Percentiles rank a stretch among this genome's conserved stretches.
phyloP scores from a whole-genome alignment of 1,140 invertebrate genomes.

The Epicauta chinensis region DNA sequence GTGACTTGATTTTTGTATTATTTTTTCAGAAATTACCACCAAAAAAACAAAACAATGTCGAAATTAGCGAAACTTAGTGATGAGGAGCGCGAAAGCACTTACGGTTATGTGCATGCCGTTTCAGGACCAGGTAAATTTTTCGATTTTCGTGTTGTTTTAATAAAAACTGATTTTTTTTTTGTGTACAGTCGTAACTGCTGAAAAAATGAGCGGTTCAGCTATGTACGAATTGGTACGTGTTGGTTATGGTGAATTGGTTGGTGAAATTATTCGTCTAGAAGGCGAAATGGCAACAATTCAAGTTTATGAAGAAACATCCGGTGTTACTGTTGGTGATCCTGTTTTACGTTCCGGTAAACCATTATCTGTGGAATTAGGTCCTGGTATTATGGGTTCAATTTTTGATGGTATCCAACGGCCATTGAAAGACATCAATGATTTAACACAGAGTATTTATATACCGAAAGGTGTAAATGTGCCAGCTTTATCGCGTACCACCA shows the following conservation, averaged over 20 bases:
- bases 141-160: not conserved
- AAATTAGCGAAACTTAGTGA: constrained; percentile 69
- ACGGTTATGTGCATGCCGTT: constrained; percentile 94
- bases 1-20: constrained; percentile 23
- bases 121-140: constrained; percentile 85
- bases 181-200: constrained; percentile 92
- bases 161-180: constrained; percentile 1
- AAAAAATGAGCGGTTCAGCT: constrained; percentile 98
- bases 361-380: constrained; percentile 96
- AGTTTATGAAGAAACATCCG: constrained; percentile 99
- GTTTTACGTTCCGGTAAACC: constrained; percentile 97
- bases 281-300: constrained; percentile 99
- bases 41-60: no score
- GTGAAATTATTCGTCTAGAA: constrained; percentile 98
- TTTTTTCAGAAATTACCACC: constrained; percentile 23
- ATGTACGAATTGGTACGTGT: constrained; percentile 99
- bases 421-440: constrained; percentile 90
- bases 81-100: constrained; percentile 81
- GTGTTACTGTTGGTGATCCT: constrained; percentile 98
- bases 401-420: constrained; percentile 99
- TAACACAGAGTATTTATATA: constrained; percentile 96
- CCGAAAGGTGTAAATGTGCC: constrained; percentile 97
- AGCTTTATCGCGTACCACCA: constrained; percentile 69
- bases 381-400: constrained; percentile 98
- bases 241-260: constrained; percentile 95